Base-by-base conservation (phyloP, 2,113 vertebrate species). In the Herpailurus yagouaroundi region DNA sequence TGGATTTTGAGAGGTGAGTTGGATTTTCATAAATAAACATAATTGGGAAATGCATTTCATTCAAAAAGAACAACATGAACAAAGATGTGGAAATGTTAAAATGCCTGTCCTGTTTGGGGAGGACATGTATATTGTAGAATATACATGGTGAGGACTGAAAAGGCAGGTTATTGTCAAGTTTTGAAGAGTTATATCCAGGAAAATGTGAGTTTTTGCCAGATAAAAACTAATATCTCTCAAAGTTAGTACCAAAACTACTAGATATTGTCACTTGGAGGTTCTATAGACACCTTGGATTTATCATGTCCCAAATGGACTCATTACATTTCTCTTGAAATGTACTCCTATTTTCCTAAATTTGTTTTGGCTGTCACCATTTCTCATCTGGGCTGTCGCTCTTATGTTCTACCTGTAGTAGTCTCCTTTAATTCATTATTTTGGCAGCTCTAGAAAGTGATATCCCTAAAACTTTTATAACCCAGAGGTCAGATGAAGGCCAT, bases 401-500 rank as follows among this genome's bases (percentile, higher is more conserved):
- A 84, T 52, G 33, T 84, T 29, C 12, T 64, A 5, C 29, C 7
- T 83, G 1, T 76, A 41, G 60, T 8, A 68, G 50, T 50, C 48
- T 66, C 29, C 4, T 89, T 66, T 31, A 83, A 84, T 76, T 23
- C 48, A 64, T 57, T 76, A 52, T 82, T 77, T 63, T 41, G 80
- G 15, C 31, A 90, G 41, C 66, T 89, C 95, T 94, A 71, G 69
- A 76, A 89, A 76, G 63, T 90, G 57, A 94, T 89, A 66, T 92
- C 92, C 73, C 66, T 74, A 86, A 96, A 94, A 74, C 38, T 36
- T 76, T 71, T 68, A 19, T 82, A 82, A 94, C 27, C 16, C 29
- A 81, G 71, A 92, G 14, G 21, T 95, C 60, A 91, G 10, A 45
- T 38, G 36, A 27, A 86, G n/a, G 11, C 21, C 48, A 77, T 27